These are phyloP conservation scores for Pseudocheirus occidentalis DNA, from an alignment of 2,797 vertebrate species.

Conservation along the genomic window DNA sequence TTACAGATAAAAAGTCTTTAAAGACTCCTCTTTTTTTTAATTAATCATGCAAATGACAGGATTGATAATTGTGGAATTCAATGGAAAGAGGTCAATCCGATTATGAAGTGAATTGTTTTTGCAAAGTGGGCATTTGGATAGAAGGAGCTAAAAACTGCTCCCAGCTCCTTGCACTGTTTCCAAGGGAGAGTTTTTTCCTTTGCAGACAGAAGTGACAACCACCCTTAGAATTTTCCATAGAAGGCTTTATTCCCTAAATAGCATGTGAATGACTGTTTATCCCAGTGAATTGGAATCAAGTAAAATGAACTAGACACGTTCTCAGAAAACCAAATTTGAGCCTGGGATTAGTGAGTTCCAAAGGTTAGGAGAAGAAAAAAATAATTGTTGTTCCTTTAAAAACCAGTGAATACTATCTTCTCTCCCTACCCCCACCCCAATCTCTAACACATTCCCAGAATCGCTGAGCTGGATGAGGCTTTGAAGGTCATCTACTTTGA, in stretches of 20 bases:
- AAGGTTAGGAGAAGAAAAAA: not conserved
- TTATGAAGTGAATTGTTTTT: not conserved
- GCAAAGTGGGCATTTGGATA: not conserved
- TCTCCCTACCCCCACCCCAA: not conserved
- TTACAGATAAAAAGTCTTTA: not conserved
- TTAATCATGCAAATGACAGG: not conserved
- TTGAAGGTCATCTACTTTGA: not conserved
- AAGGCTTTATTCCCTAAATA: constrained; percentile 7
- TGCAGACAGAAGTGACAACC: constrained; percentile 8
- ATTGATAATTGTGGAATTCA: constrained; percentile 2
- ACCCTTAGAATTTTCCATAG: constrained; percentile 5
- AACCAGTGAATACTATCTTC: not conserved
- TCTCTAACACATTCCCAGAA: not conserved
- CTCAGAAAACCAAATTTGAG: not conserved
- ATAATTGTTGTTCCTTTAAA: not conserved
- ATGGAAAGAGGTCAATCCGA: not conserved
- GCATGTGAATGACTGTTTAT: constrained; percentile 7
- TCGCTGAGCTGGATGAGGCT: not conserved
- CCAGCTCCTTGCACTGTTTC: not conserved
- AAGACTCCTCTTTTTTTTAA: not conserved
- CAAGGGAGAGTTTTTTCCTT: constrained; percentile 3
- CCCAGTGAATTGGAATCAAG: constrained; percentile 3
- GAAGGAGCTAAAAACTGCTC: constrained; percentile 1
- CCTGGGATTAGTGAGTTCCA: not conserved
- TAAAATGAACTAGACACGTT: constrained; percentile 1